Base-by-base conservation (phyloP, 2,888 invertebrate genomes). In the Malthinus seriepunctatus region DNA sequence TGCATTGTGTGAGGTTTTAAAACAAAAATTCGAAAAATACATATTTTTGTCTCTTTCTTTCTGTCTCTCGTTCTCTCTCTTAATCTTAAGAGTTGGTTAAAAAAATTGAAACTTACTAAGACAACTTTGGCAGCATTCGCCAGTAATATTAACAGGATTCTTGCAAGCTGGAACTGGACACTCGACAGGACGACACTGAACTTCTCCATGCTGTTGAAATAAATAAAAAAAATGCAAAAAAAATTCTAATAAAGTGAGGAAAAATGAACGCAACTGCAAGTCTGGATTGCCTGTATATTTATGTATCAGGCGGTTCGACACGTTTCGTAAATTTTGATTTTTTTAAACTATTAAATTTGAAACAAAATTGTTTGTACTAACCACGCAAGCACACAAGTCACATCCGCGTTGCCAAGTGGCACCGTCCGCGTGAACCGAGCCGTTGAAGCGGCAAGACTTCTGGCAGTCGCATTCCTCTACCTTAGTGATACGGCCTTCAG, bases 401-500 rank as follows among this genome's bases (percentile, higher is more conserved):
- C 95, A 95, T 78, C 88, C 89, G 74, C 87, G 84, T 78, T 89
- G 87, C 94, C 94, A 94, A 57, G 88, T 87, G 66, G 90, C 88
- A 55, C 93, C 93, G 77, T 94, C 93, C 56, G 89, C 87, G 76
- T 89, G 88, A 61, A 89, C 85, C 54, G 90, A 88, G 65, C 89
- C 91, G 79, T 93, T 92, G 68, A 88, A 85, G 74, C 85, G 85
- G 82, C 94, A 95, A 64, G 92, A 90, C 81, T 90, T 91, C 81
- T 89, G 89, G 81, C 95, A 95, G 82, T 94, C 93, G 79, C 94
- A 95, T 79, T 91, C 88, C 80, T 94, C 93, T 74, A 93, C 83
- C 74, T 86, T 86, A 73, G 85, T 83, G 77, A 93, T 84, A 70
- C 91, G 86, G 72, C 86, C 85, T 80, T 94, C 93, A 67, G 91